A percentile compares a stretch with the other conserved stretches of the same genome.
phyloP scores from a whole-genome alignment of 53 echinoderm and acorn worm species.

The Paelopatides confundens region DNA sequence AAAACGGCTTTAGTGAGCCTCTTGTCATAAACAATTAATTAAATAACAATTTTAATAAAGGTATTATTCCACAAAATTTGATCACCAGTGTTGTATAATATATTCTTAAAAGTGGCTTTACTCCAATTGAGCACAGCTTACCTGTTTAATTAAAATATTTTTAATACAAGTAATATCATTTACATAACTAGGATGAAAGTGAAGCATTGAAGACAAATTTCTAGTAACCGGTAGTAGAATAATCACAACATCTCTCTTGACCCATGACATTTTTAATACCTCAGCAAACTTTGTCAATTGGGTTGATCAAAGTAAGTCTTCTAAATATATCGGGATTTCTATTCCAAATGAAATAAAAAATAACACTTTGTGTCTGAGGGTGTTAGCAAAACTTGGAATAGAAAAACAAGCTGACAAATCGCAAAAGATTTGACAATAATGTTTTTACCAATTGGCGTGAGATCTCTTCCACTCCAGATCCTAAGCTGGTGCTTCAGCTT shows the following conservation, averaged over 20 bases:
- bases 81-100: neutral
- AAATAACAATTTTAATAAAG: neutral
- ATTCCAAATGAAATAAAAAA: conserved; percentile 9
- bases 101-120: neutral
- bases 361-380: neutral
- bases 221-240: neutral
- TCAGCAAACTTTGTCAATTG: too few species aligned
- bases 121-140: too few species aligned
- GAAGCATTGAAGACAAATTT: neutral
- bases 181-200: neutral
- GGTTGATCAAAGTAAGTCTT: neutral
- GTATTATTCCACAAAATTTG: neutral
- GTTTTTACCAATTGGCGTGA: conserved; percentile 3
- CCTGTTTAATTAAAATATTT: neutral
- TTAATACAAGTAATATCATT: neutral
- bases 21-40: neutral
- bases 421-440: conserved; percentile 1
- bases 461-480: neutral
- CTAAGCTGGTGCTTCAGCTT: neutral
- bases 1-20: too few species aligned
- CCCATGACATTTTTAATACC: neutral
- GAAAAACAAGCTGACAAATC: neutral
- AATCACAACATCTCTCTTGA: neutral
- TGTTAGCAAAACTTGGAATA: conserved; percentile 3
- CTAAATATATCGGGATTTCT: neutral